phyloP scores from a whole-genome alignment of 2,888 invertebrate genomes.

The Sarcophaga subvicina region DNA sequence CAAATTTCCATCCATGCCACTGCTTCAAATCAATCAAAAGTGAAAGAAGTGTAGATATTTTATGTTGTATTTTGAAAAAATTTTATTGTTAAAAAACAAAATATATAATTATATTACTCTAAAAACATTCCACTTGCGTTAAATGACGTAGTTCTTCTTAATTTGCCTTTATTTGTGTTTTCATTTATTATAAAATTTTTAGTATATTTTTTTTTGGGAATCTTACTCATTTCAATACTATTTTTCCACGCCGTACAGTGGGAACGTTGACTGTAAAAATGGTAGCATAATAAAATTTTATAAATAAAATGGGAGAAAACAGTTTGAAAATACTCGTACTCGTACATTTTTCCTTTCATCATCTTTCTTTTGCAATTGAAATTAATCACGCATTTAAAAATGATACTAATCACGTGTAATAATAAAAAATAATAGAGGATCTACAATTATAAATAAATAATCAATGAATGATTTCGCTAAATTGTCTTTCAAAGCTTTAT shows the following conservation, averaged over 20 bases:
- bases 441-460: too few relatives aligned
- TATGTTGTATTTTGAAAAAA: not conserved
- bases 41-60: not conserved
- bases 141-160: slow-evolving; percentile 22
- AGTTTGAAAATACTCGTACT: too few relatives aligned
- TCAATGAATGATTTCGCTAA: too few relatives aligned
- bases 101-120: not conserved
- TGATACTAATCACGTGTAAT: too few relatives aligned
- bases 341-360: too few relatives aligned
- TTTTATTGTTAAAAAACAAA: slow-evolving; percentile 27
- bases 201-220: not conserved
- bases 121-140: slow-evolving; percentile 12
- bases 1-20: not conserved
- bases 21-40: slow-evolving; percentile 32
- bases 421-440: too few relatives aligned
- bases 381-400: too few relatives aligned
- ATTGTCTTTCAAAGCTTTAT: too few relatives aligned
- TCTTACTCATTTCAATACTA: slow-evolving; percentile 34
- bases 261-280: not conserved
- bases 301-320: not conserved
- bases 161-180: slow-evolving; percentile 17
- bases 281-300: not conserved
- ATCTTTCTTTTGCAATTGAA: too few relatives aligned
- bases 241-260: not conserved
- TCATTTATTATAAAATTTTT: not conserved